A percentile compares a stretch with the other conserved stretches of the same genome.
Evolutionary conservation across 2,888 invertebrate species (phyloP).

Genomic region (Meliscaeva auricollis): DNA sequence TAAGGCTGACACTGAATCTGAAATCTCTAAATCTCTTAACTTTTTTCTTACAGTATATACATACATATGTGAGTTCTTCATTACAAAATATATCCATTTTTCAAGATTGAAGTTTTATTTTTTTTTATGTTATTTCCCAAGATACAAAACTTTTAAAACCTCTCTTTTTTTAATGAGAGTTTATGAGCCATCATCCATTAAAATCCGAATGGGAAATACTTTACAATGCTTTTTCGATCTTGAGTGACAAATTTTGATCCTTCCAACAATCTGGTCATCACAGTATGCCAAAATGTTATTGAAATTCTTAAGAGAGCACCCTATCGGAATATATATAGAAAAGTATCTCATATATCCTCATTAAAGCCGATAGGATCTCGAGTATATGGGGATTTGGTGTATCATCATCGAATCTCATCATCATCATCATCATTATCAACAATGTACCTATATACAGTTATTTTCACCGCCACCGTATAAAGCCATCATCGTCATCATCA

Average conservation of each 20-base stretch:
- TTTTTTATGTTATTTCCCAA: too few relatives aligned
- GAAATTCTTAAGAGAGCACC: conserved; percentile 44
- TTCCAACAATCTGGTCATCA: conserved; percentile 20
- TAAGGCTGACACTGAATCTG: too few relatives aligned
- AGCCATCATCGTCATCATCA: background rate
- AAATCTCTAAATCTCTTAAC: too few relatives aligned
- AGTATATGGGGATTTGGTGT: conserved; percentile 29
- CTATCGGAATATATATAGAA: background rate
- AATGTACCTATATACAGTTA: conserved; percentile 31
- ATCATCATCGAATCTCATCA: conserved; percentile 40
- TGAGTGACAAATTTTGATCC: background rate
- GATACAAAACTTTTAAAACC: too few relatives aligned
- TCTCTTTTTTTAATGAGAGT: background rate
- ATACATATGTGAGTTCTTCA: too few relatives aligned
- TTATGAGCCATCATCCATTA: background rate
- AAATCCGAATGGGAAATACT: background rate
- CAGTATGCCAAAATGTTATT: conserved; percentile 27
- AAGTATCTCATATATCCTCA: conserved; percentile 62
- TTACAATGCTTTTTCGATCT: background rate
- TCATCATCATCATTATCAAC: conserved; percentile 47
- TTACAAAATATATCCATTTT: too few relatives aligned
- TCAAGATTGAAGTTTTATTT: too few relatives aligned
- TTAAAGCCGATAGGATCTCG: conserved; percentile 66
- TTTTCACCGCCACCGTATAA: conserved; percentile 7
- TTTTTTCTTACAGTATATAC: too few relatives aligned